phyloP scores from a whole-genome alignment of 2,113 vertebrate genomes.

The Xiphophorus couchianus region DNA sequence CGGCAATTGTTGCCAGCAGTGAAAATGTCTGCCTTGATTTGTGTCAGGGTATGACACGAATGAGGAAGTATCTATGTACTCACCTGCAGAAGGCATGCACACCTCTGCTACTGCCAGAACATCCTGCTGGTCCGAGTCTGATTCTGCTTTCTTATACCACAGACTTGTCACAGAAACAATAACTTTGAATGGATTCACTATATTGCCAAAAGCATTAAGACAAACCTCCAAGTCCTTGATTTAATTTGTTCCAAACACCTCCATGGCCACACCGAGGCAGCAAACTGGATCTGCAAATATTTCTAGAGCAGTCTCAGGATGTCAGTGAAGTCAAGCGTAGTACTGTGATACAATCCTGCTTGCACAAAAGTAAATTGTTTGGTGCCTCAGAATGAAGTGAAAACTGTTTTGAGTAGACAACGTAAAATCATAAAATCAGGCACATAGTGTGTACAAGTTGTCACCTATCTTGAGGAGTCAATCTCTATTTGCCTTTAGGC shows the following conservation, averaged over 20 bases:
- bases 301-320: not conserved
- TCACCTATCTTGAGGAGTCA: not conserved
- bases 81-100: slow-evolving; percentile 32
- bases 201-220: not conserved
- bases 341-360: not conserved
- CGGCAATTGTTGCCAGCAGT: slow-evolving; percentile 8
- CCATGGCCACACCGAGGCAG: not conserved
- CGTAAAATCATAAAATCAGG: not conserved
- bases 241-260: not conserved
- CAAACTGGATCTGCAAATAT: not conserved
- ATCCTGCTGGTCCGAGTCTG: slow-evolving; percentile 16
- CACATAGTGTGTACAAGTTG: not conserved
- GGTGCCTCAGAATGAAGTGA: not conserved
- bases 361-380: not conserved
- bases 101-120: slow-evolving; percentile 5
- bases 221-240: not conserved
- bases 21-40: slow-evolving; percentile 23
- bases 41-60: slow-evolving; percentile 19
- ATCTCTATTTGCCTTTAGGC: not conserved
- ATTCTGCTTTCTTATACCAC: not conserved
- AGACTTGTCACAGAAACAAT: not conserved
- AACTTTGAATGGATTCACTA: not conserved
- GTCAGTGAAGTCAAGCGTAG: not conserved
- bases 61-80: slow-evolving; percentile 24
- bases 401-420: not conserved